These are phyloP conservation scores for Tetheella fluctuosa DNA, from an alignment of 2,888 invertebrate species.

Conservation along the genomic window DNA sequence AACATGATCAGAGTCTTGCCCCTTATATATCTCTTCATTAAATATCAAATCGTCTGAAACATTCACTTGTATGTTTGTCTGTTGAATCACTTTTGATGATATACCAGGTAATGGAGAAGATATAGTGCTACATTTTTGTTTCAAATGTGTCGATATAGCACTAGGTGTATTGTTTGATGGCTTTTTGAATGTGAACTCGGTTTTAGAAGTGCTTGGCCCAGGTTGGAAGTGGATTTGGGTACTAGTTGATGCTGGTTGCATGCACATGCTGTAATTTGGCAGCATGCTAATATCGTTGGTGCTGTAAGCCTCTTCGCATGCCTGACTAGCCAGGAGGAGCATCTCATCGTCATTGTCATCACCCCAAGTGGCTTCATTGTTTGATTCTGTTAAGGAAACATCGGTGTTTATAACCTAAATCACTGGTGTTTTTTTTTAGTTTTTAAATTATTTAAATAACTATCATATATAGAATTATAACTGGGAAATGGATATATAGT, in stretches of 20 bases:
- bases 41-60: conserved; percentile 59
- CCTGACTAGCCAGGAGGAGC: conserved; percentile 75
- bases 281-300: conserved; percentile 50
- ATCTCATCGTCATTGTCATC: conserved; percentile 80
- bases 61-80: conserved; percentile 40
- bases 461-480: not conserved
- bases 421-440: not conserved
- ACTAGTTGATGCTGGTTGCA: conserved; percentile 70
- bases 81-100: conserved; percentile 47
- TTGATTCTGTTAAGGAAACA: conserved; percentile 35
- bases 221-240: conserved; percentile 59
- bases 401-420: conserved; percentile 12
- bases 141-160: conserved; percentile 57
- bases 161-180: conserved; percentile 50
- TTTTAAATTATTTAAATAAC: not conserved
- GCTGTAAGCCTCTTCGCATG: conserved; percentile 68
- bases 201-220: conserved; percentile 59
- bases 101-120: conserved; percentile 74
- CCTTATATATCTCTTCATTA: conserved; percentile 63
- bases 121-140: conserved; percentile 67
- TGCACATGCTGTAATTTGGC: conserved; percentile 69
- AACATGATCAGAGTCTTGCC: conserved; percentile 58
- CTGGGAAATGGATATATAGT: not conserved
- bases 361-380: conserved; percentile 64
- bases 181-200: conserved; percentile 64